Conservation (phyloP, 37 sponge, comb jelly and placozoan species). For the Ephydatia muelleri region DNA sequence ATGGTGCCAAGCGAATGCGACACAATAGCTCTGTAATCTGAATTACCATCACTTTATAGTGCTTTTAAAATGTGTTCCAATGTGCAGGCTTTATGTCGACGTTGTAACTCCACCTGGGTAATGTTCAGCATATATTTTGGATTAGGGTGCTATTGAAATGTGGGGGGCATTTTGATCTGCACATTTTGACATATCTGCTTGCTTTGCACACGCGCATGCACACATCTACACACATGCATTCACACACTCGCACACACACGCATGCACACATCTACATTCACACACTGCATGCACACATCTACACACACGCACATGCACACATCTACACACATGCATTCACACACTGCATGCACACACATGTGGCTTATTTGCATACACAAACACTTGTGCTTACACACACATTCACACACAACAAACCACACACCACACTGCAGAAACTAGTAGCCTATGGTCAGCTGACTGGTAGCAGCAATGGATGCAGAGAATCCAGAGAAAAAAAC, state of each 20-base stretch:
- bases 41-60: too few species aligned
- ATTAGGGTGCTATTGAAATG: too few species aligned
- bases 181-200: background rate
- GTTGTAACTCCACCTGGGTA: too few species aligned
- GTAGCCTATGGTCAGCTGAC: slow-evolving; percentile 94
- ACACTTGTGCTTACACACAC: background rate
- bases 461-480: slow-evolving; percentile 69
- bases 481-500: slow-evolving; percentile 67
- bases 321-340: too few species aligned
- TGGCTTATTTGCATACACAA: too few species aligned
- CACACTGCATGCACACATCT: background rate
- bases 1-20: too few species aligned
- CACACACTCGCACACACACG: slow-evolving; percentile 8
- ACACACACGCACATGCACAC: too few species aligned
- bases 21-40: too few species aligned
- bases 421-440: slow-evolving; percentile 70
- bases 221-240: slow-evolving; percentile 5
- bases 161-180: too few species aligned
- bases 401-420: background rate
- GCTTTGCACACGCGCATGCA: background rate
- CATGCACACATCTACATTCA: background rate
- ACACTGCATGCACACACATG: background rate
- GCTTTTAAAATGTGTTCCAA: too few species aligned
- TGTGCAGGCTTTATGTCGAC: too few species aligned
- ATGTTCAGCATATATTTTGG: too few species aligned